Evolutionary conservation across 2,797 vertebrate species (phyloP).

Genomic region (Amazona finschi): DNA sequence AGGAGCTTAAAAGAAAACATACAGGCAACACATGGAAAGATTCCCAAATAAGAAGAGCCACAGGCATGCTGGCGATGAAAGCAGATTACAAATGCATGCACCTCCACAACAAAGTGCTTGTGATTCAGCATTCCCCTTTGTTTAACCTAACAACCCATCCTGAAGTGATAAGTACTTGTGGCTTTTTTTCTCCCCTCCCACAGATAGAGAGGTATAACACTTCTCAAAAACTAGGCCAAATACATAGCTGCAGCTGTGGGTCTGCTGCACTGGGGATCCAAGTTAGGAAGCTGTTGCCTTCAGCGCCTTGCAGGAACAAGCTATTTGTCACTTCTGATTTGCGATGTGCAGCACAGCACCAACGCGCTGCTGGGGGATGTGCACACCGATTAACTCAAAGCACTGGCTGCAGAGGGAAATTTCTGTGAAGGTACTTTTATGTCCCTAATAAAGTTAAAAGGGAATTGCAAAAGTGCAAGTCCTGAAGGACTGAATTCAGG

Average conservation of each 20-base stretch:
- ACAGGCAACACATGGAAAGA: slow-evolving; percentile 28
- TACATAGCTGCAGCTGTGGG: neutral
- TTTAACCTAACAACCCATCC: neutral
- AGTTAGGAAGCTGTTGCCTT: slow-evolving; percentile 7
- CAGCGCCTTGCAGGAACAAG: slow-evolving; percentile 17
- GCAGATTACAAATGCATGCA: slow-evolving; percentile 49
- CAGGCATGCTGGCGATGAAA: slow-evolving; percentile 54
- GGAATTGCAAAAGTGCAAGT: neutral
- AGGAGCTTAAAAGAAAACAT: slow-evolving; percentile 45
- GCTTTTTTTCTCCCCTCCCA: accelerated
- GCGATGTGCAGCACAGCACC: neutral
- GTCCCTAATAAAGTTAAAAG: neutral
- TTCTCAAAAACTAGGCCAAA: slow-evolving; percentile 27
- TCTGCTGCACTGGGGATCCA: neutral
- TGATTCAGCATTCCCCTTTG: slow-evolving; percentile 31
- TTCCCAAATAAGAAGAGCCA: slow-evolving; percentile 48
- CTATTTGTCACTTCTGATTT: slow-evolving; percentile 1
- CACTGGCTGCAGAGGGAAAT: neutral
- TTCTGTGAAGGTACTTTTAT: slow-evolving; percentile 15
- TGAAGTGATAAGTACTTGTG: neutral
- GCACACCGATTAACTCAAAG: neutral
- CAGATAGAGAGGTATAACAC: neutral
- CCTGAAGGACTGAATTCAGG: neutral
- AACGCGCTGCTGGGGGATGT: neutral
- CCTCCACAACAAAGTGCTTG: slow-evolving; percentile 33